Conservation (phyloP, 1,140 invertebrate genomes). For the Bathynomus jamesi region DNA sequence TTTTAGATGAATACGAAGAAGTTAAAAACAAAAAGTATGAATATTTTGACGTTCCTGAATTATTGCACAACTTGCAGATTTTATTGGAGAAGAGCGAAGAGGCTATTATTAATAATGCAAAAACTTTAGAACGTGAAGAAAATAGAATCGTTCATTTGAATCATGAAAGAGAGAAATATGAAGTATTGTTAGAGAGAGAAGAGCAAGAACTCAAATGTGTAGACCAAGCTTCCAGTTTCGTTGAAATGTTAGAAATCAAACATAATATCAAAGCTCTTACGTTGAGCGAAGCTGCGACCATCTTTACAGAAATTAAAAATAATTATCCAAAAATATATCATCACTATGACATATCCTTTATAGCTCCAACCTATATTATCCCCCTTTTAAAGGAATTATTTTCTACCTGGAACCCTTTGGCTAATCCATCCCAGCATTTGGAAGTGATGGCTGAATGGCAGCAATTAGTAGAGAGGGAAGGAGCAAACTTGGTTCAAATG, state of each 20-base stretch:
- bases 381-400: constrained; percentile 61
- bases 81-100: constrained; percentile 89
- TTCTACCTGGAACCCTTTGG: constrained; percentile 63
- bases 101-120: constrained; percentile 83
- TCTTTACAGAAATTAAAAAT: constrained; percentile 62
- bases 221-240: constrained; percentile 58
- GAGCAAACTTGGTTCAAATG: constrained; percentile 3
- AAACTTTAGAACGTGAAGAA: constrained; percentile 61
- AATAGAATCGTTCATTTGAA: constrained; percentile 70
- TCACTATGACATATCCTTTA: constrained; percentile 49
- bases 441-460: constrained; percentile 30
- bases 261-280: constrained; percentile 46
- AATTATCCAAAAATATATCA: constrained; percentile 51
- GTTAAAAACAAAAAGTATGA: constrained; percentile 37
- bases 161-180: constrained; percentile 65
- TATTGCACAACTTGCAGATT: constrained; percentile 84
- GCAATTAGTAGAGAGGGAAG: constrained; percentile 22
- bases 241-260: constrained; percentile 50
- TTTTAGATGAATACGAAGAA: constrained; percentile 47
- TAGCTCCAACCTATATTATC: constrained; percentile 57
- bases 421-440: constrained; percentile 46
- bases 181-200: constrained; percentile 63
- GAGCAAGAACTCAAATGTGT: constrained; percentile 63
- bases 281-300: constrained; percentile 60
- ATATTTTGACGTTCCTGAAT: constrained; percentile 67